Percentiles rank a stretch among this genome's conserved stretches.
These are phyloP conservation scores for Tribolium castaneum DNA, from an alignment of 1,140 invertebrate genomes.

Conservation along the genomic window DNA sequence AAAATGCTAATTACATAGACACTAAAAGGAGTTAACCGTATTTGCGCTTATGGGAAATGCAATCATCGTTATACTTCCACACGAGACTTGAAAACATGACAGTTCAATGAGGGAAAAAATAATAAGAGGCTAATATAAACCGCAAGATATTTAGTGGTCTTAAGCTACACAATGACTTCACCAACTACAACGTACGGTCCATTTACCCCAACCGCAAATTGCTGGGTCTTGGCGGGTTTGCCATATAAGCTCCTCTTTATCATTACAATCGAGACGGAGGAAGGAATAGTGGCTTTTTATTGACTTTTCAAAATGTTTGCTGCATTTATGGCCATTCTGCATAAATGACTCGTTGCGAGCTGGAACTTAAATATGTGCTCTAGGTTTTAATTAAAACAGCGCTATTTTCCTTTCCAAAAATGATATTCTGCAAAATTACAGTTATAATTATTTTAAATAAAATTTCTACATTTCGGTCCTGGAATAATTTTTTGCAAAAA, in stretches of 20 bases:
- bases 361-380: too few species aligned
- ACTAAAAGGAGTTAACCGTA: not conserved
- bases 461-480: too few species aligned
- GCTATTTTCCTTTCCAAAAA: too few species aligned
- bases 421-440: too few species aligned
- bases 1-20: not conserved
- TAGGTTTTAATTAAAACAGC: too few species aligned
- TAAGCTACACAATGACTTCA: not conserved
- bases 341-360: too few species aligned
- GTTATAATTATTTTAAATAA: too few species aligned
- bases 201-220: conserved; percentile 12
- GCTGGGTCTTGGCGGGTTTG: not conserved
- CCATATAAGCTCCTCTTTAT: not conserved
- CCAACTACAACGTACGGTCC: conserved; percentile 9
- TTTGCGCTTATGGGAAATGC: not conserved
- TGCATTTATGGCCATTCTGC: not conserved
- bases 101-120: not conserved
- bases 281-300: not conserved
- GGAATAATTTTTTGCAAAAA: too few species aligned
- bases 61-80: not conserved
- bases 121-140: not conserved
- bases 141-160: not conserved
- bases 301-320: not conserved
- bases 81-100: too few species aligned
- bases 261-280: not conserved